Percentiles rank a stretch among this genome's conserved stretches.
These are phyloP conservation scores for Proisotoma minuta DNA, from an alignment of 2,888 invertebrate species.

Conservation along the genomic window DNA sequence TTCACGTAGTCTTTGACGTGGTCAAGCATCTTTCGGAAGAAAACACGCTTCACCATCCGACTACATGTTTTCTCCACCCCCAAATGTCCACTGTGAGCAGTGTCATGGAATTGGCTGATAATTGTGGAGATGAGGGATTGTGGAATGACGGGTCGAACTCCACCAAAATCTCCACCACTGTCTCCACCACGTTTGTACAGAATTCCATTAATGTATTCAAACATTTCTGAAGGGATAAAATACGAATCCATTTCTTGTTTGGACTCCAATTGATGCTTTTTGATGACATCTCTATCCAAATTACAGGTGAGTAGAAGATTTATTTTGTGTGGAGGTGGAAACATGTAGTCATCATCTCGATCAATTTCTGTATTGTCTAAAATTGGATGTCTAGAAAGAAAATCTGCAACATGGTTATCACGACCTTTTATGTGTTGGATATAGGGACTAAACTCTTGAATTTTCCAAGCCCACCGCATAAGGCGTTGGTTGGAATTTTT, in stretches of 20 bases:
- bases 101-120: slow-evolving; percentile 9
- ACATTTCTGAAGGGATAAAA: not conserved
- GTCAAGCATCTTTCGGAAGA: slow-evolving; percentile 2
- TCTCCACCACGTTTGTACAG: not conserved
- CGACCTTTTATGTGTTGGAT: slow-evolving; percentile 14
- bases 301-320: not conserved
- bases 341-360: not conserved
- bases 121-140: not conserved
- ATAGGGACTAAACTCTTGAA: slow-evolving; percentile 18
- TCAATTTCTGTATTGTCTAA: not conserved
- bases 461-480: slow-evolving; percentile 22
- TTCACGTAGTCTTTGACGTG: slow-evolving; percentile 10
- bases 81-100: slow-evolving; percentile 9
- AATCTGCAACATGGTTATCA: slow-evolving; percentile 21
- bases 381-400: slow-evolving; percentile 19
- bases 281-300: not conserved
- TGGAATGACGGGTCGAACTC: slow-evolving; percentile 15
- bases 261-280: not conserved
- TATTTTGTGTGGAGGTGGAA: not conserved
- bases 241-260: not conserved
- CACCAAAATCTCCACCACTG: not conserved
- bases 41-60: not conserved
- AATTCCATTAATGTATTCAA: not conserved
- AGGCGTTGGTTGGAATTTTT: slow-evolving; percentile 17
- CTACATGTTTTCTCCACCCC: slow-evolving; percentile 13